Evolutionary conservation across 1,140 invertebrate genomes (phyloP).

Genomic region (Hypothenemus hampei): DNA sequence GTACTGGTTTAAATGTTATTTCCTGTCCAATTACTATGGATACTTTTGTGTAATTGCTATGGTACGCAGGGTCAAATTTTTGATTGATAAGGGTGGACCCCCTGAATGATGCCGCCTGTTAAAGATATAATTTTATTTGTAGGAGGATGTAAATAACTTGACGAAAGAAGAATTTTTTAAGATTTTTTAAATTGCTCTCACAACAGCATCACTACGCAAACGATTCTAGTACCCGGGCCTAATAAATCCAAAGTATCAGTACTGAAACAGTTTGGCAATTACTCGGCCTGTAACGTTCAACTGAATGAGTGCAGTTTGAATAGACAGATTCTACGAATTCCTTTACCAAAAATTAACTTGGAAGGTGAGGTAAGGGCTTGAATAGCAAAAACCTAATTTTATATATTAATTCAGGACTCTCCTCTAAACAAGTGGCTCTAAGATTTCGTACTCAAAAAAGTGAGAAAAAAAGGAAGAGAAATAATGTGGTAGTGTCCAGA

Average conservation of each 20-base stretch:
- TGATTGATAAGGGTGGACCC: not conserved
- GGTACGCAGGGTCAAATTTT: slow-evolving; percentile 1
- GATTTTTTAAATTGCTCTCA: slow-evolving; percentile 24
- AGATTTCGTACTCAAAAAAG: slow-evolving; percentile 14
- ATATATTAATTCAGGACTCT: slow-evolving; percentile 8
- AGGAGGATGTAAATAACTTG: slow-evolving; percentile 23
- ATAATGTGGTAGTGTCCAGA: slow-evolving; percentile 13
- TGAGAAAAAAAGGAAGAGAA: slow-evolving; percentile 14
- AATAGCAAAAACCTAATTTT: not conserved
- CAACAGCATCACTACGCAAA: not conserved
- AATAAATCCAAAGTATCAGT: slow-evolving; percentile 10
- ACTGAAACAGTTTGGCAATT: slow-evolving; percentile 11
- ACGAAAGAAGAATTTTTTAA: slow-evolving; percentile 26
- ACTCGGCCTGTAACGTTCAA: slow-evolving; percentile 4
- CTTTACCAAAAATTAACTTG: slow-evolving; percentile 17
- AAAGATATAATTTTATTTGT: slow-evolving; percentile 4
- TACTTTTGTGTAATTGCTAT: slow-evolving; percentile 1
- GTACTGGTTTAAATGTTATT: too few relatives aligned
- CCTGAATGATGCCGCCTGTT: not conserved
- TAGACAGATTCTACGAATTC: slow-evolving; percentile 20
- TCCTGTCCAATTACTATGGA: too few relatives aligned
- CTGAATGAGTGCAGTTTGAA: slow-evolving; percentile 20
- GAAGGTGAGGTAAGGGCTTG: slow-evolving; percentile 4
- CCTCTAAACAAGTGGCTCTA: slow-evolving; percentile 7
- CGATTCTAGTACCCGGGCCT: slow-evolving; percentile 3